Evolutionary conservation across 2,113 vertebrate genomes (phyloP).

Genomic region (Sander lucioperca): DNA sequence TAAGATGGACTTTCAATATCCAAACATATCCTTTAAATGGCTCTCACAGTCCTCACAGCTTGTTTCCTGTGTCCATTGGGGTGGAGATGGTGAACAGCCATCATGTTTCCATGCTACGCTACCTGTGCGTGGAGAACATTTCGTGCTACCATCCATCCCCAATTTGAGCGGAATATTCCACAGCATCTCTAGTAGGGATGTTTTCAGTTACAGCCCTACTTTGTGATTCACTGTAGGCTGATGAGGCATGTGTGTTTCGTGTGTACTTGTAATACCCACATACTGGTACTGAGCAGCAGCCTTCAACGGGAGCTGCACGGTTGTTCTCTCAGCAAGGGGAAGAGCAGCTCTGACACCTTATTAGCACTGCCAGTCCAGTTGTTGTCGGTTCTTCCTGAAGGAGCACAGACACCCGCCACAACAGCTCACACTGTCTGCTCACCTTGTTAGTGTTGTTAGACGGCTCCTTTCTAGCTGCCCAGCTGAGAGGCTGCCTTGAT

Average conservation of each 20-base stretch:
- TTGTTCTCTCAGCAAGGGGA: slow-evolving; percentile 45
- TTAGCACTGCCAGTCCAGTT: slow-evolving; percentile 62
- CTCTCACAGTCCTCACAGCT: slow-evolving; percentile 6
- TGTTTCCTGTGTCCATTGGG: neutral
- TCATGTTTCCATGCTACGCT: slow-evolving; percentile 36
- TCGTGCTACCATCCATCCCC: slow-evolving; percentile 29
- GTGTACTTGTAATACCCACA: slow-evolving; percentile 30
- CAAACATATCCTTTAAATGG: neutral
- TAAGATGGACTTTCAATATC: neutral
- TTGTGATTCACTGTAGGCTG: slow-evolving; percentile 20
- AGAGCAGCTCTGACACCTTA: slow-evolving; percentile 64
- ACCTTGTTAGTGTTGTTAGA: slow-evolving; percentile 72
- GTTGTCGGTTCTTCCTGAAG: slow-evolving; percentile 65
- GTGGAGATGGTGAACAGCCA: slow-evolving; percentile 14
- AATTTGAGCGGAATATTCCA: slow-evolving; percentile 10
- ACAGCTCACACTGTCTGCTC: slow-evolving; percentile 62
- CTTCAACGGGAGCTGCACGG: slow-evolving; percentile 16
- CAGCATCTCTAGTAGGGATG: slow-evolving; percentile 2
- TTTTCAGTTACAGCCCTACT: slow-evolving; percentile 12
- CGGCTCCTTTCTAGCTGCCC: slow-evolving; percentile 46
- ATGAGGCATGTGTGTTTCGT: slow-evolving; percentile 7
- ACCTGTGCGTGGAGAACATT: slow-evolving; percentile 11
- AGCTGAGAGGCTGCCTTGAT: slow-evolving; percentile 42
- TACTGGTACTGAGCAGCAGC: slow-evolving; percentile 25
- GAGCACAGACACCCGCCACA: slow-evolving; percentile 61